Evolutionary conservation across 1,140 invertebrate species (phyloP), one percentile per base, ranked within the genome.

Genomic region (Pteromalus puparum): DNA sequence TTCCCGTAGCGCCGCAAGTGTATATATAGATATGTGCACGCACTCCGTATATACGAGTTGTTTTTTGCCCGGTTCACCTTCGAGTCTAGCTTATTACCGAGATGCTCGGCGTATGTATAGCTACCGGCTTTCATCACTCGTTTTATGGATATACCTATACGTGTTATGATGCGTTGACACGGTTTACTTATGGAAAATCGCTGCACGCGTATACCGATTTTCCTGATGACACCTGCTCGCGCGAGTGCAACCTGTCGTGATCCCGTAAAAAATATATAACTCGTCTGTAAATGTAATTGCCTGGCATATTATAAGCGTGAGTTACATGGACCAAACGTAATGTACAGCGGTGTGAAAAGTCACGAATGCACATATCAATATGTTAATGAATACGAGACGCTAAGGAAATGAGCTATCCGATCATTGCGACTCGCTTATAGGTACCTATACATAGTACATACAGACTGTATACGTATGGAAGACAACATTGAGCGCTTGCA

Each of bases 371-470:
- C 12, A 18, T 53, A 18, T 53, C 9, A 9, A 10, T 53, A 53
- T 21, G 48, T 5, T 21, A 53, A 61, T 61, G 18, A 21, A 61
- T 61, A 61, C 53, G 46, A 61, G 21, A 18, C 21, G 21, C 21
- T 61, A 38, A 76, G 74, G 76, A 65, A 78, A 78, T 78, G 53
- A 67, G 28, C 76, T 48, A 78, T 78, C 76, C 48, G 53, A 78
- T 78, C 46, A n/a, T 34, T 73, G 21, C 53, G 53, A n/a, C 30
- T 73, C 30, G 30, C 30, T 73, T 34, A 30, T 34, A 30, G 38
- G 61, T 65, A 34, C 30, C 4, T 34, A 7, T 73, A 38, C n/a
- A n/a, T n/a, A n/a, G n/a, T n/a, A n/a, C n/a, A n/a, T n/a, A n/a
- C n/a, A n/a, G n/a, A n/a, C n/a, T 34, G 30, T 30, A 5, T 73